phyloP scores from a whole-genome alignment of 2,113 vertebrate species.

The Dryoscopus gambensis region DNA sequence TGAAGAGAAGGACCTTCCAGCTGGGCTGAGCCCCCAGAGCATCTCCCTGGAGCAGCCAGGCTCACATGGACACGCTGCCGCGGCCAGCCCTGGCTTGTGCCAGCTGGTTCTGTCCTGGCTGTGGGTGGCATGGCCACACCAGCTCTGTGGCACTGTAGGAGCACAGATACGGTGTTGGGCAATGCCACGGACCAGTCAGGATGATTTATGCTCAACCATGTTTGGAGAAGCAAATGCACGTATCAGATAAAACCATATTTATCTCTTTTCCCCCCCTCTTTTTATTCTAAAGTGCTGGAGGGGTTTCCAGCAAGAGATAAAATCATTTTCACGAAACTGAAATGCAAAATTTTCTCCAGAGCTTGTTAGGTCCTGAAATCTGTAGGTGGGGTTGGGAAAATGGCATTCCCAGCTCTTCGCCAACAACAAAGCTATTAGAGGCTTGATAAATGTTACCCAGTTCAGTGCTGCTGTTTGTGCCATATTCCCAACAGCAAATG shows the following conservation, averaged over 20 bases:
- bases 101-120: background rate
- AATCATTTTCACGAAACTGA: constrained; percentile 32
- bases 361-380: constrained; percentile 57
- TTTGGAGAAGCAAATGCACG: background rate
- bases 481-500: constrained; percentile 56
- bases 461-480: constrained; percentile 7
- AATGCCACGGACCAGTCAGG: background rate
- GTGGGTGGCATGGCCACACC: background rate
- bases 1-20: background rate
- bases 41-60: background rate
- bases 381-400: constrained; percentile 47
- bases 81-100: background rate
- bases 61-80: background rate
- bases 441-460: background rate
- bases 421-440: constrained; percentile 30
- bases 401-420: background rate
- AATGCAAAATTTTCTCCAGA: constrained; percentile 11
- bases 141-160: background rate
- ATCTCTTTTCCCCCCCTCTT: fast-evolving
- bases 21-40: background rate
- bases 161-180: background rate
- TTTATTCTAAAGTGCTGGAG: background rate
- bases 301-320: constrained; percentile 43
- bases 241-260: background rate
- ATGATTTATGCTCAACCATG: background rate